Percentiles rank a stretch among this genome's conserved stretches.
Conservation (phyloP, 2,797 vertebrate genomes). For the Scleropages formosus region DNA sequence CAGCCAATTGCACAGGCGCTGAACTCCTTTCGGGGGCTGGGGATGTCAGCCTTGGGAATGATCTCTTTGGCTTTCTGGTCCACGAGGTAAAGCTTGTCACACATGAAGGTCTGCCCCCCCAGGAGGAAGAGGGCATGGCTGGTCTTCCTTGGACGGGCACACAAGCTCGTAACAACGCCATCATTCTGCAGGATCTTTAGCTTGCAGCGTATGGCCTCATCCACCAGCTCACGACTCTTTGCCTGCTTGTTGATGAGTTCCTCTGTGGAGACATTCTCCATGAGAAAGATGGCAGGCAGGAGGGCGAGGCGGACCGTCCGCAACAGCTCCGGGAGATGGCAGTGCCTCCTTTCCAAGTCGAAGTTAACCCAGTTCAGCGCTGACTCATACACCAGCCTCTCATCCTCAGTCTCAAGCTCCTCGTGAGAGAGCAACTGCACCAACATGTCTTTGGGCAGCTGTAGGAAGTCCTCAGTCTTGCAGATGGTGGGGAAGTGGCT, state of each 20-base stretch:
- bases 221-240: conserved; percentile 94
- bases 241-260: conserved; percentile 90
- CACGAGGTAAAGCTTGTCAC: conserved; percentile 94
- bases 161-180: conserved; percentile 90
- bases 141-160: conserved; percentile 91
- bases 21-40: conserved; percentile 96
- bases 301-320: conserved; percentile 90
- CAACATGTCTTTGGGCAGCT: conserved; percentile 95
- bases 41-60: conserved; percentile 96
- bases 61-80: conserved; percentile 99
- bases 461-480: conserved; percentile 96
- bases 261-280: conserved; percentile 96
- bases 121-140: conserved; percentile 94
- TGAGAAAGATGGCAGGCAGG: conserved; percentile 93
- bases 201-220: conserved; percentile 95
- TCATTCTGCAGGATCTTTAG: conserved; percentile 96
- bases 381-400: conserved; percentile 92
- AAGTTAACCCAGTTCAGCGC: conserved; percentile 95
- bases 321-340: conserved; percentile 84
- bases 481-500: conserved; percentile 95
- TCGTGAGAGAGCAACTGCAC: conserved; percentile 93
- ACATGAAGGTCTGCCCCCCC: conserved; percentile 97
- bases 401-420: conserved; percentile 95
- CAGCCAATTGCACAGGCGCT: conserved; percentile 96
- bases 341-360: conserved; percentile 86